Base-by-base conservation (phyloP, 2,113 vertebrate genomes). In the Scophthalmus maximus region DNA sequence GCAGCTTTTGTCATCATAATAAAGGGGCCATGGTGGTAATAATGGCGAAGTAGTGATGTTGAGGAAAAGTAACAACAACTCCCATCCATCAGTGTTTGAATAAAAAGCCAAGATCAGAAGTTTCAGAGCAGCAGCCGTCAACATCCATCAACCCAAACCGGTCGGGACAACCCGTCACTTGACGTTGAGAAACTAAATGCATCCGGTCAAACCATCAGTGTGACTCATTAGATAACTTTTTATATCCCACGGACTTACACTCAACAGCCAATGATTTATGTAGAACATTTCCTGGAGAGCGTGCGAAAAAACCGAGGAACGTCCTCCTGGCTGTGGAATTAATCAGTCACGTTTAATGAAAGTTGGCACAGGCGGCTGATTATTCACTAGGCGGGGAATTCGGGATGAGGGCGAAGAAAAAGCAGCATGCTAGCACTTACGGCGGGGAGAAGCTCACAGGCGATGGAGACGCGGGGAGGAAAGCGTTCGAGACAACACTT, bases 251-350 rank as follows among this genome's bases (percentile, higher is more conserved):
- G 15, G 38, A 40, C 38, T 49, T 53, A 50, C 8, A 46, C 23
- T 64, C 55, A 51, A 17, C 71, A 60, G 76, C 68, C 29, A 85
- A 87, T 87, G 30, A 83, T 85, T 58, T 17, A 85, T 74, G 55
- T 59, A 58, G 47, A 66, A 61, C 18, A 50, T 66, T 81, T 78
- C 72, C 49, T 55, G 22, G 40, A 74, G 49, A 76, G 61, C 34
- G 22, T 23, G 29, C n/a, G n/a, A 42, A 42, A 47, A 55, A 20
- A 55, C 40, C 8, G 47, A 63, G 51, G n/a, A n/a, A 67, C 57
- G 58, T 52, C 34, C 50, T 75, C 38, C 58, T 65, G 65, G 32
- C 68, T 73, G 63, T 78, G 51, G 75, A 83, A 81, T 83, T 7
- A 66, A 72, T 83, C 81, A 77, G 68, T 65, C 62, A 49, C 29